A percentile compares a stretch with the other conserved stretches of the same genome.
phyloP scores from a whole-genome alignment of 2,797 vertebrate genomes.

The Columba guinea region DNA sequence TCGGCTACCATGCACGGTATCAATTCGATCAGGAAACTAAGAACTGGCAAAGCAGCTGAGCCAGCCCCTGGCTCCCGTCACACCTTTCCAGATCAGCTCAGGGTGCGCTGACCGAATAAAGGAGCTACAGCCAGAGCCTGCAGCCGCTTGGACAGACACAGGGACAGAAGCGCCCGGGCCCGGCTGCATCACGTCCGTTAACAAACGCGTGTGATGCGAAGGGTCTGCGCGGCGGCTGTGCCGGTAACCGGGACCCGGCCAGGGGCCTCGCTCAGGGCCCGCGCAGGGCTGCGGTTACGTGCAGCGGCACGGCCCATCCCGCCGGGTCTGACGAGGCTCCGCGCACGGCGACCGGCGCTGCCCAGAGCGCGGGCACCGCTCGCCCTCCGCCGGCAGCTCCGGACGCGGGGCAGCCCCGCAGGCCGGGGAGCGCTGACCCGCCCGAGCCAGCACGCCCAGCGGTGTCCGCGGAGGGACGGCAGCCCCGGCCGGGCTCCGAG shows the following conservation, averaged over 20 bases:
- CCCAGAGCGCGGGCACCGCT: neutral
- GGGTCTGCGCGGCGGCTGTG: too few species aligned
- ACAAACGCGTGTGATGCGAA: too few species aligned
- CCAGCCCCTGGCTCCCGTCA: fast-evolving
- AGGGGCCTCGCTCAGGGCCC: neutral
- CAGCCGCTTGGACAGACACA: fast-evolving
- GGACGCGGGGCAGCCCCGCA: neutral
- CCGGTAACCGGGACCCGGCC: too few species aligned
- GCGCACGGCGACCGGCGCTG: too few species aligned
- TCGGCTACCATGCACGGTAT: fast-evolving
- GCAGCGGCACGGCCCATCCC: neutral
- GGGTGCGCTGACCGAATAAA: fast-evolving
- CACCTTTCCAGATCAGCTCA: neutral
- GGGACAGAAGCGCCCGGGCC: too few species aligned
- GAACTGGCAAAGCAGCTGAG: neutral
- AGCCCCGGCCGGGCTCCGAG: too few species aligned
- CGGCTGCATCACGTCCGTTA: fast-evolving
- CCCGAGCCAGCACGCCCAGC: neutral
- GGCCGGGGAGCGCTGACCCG: neutral
- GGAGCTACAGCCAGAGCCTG: neutral
- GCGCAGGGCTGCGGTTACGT: fast-evolving
- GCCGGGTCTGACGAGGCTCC: neutral
- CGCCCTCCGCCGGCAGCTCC: neutral
- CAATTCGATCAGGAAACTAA: neutral
- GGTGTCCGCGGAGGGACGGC: neutral